Evolutionary conservation across 2,797 vertebrate species (phyloP), one percentile per base, ranked within the genome.

Genomic region (Siniperca scherzeri): DNA sequence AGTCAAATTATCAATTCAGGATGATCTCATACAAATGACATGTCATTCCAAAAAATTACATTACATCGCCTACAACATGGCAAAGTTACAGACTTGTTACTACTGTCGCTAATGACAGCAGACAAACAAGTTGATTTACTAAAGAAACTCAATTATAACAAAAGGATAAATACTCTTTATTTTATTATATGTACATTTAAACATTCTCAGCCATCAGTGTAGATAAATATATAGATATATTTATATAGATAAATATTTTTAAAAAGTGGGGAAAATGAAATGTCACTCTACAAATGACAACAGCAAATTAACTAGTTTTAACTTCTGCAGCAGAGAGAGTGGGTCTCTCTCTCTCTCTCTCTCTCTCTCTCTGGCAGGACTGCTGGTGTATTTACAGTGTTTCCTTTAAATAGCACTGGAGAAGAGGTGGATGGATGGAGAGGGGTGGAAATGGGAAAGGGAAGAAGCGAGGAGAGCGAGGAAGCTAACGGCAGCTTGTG

Each of bases 321-420:
- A 76, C 53, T 60, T 81, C 13, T 42, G 55, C 68, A 76, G 73
- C 56, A 75, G 56, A 78, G 40, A 52, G 74, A 77, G 7, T 22
- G 59, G 48, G 17, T 30, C 60, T 78, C 60, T 83, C 78, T 77
- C 48, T 74, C 66, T 74, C 68, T 80, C 12, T 67, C 61, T 52
- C 60, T 78, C 76, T 78, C 60, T 76, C 65, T 73, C 64, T 81
- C 76, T 89, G 87, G 85, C 87, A 84, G 56, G 70, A 44, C 86
- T 67, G 73, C 66, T 65, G 68, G 44, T 85, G 83, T 92, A 91
- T 92, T 94, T 91, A 85, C 89, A 92, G 93, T 65, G 4, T 88
- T 88, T 80, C 77, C 93, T 93, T 93, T 92, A 95, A 94, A 95
- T 94, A 94, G 94, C 88, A 53, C 48, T 55, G 65, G 66, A 83